These are phyloP conservation scores for Trialeurodes vaporariorum DNA, from an alignment of 1,140 invertebrate species.

Conservation along the genomic window DNA sequence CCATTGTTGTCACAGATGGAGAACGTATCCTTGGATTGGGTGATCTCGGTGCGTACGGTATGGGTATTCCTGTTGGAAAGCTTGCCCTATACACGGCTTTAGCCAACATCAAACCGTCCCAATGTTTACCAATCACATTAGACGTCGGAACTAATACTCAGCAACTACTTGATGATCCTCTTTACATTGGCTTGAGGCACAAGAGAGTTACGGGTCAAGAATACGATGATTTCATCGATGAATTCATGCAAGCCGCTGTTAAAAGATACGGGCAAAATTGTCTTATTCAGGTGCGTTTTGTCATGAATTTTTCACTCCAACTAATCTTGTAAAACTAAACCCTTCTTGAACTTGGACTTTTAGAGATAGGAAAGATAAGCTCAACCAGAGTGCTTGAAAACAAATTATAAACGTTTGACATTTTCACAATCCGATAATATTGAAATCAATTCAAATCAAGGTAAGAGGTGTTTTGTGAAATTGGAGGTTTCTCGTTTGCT, in stretches of 20 bases:
- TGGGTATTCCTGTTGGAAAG: constrained; percentile 91
- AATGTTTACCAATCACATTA: constrained; percentile 75
- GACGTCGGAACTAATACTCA: constrained; percentile 91
- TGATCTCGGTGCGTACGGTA: constrained; percentile 85
- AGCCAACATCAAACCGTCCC: constrained; percentile 80
- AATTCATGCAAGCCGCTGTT: constrained; percentile 90
- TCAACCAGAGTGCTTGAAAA: neutral
- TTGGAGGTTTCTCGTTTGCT: no score
- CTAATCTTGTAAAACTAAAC: no score
- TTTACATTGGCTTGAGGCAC: constrained; percentile 85
- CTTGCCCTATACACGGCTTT: constrained; percentile 82
- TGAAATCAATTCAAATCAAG: no score
- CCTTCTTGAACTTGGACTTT: no score
- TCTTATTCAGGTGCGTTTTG: constrained; percentile 43
- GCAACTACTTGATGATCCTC: constrained; percentile 69
- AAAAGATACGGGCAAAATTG: constrained; percentile 69
- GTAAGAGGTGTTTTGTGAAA: no score
- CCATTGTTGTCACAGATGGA: constrained; percentile 88
- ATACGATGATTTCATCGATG: constrained; percentile 91
- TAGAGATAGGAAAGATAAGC: neutral
- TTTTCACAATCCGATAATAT: no score
- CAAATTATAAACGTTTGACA: no score
- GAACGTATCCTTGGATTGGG: constrained; percentile 86
- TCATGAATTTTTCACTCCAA: neutral
- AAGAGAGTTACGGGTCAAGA: constrained; percentile 61